These are phyloP conservation scores for Gobius niger DNA, from an alignment of 2,113 vertebrate genomes.

Conservation along the genomic window DNA sequence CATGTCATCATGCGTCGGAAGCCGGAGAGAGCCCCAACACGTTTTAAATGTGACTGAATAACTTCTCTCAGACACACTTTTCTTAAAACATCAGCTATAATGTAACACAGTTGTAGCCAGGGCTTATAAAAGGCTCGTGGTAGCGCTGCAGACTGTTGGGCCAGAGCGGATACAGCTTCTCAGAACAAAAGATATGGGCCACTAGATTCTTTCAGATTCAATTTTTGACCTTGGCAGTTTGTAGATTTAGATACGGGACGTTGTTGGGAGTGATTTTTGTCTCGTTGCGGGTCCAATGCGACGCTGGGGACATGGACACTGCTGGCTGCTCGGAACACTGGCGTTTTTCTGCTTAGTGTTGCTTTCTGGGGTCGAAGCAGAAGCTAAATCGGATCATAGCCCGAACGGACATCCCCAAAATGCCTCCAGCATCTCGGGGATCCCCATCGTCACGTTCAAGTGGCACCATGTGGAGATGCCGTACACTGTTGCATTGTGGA, in stretches of 20 bases:
- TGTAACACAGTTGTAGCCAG: background rate
- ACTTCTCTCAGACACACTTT: constrained; percentile 28
- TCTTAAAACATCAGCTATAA: constrained; percentile 15
- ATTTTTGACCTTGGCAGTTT: background rate
- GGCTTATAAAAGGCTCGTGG: constrained; percentile 41
- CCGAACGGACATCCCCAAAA: constrained; percentile 1
- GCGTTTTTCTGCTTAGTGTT: constrained; percentile 34
- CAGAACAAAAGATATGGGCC: constrained; percentile 11
- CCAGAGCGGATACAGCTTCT: constrained; percentile 16
- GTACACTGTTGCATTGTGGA: constrained; percentile 84
- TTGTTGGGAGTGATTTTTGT: background rate
- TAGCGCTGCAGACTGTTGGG: constrained; percentile 6
- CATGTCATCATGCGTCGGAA: background rate
- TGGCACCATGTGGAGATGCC: constrained; percentile 87
- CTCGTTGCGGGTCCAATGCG: constrained; percentile 35
- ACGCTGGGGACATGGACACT: background rate
- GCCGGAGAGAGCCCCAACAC: constrained; percentile 17
- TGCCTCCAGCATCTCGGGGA: constrained; percentile 35
- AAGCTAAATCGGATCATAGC: constrained; percentile 3
- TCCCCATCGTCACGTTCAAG: constrained; percentile 81
- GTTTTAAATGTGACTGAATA: constrained; percentile 58
- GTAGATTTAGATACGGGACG: background rate
- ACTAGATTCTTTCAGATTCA: background rate
- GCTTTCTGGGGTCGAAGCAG: background rate
- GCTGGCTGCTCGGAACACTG: constrained; percentile 41